Evolutionary conservation across 92 coral and sea anemone species (phyloP).

Genomic region (Montipora capitata): DNA sequence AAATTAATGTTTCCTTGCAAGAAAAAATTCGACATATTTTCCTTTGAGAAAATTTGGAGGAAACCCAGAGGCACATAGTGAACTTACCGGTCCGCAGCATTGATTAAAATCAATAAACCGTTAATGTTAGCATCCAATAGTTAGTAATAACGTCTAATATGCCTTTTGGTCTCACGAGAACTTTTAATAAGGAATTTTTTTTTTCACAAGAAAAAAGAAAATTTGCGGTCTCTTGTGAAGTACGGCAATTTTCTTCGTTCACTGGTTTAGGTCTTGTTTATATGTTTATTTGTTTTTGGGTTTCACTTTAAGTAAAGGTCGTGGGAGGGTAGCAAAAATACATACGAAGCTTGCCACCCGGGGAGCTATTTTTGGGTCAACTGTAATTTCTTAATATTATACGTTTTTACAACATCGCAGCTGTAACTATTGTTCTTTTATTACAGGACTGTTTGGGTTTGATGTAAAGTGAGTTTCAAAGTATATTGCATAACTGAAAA

Average conservation of each 20-base stretch:
- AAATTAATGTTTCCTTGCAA: no score
- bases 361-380: constrained; percentile 13
- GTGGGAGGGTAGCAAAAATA: constrained; percentile 27
- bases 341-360: constrained; percentile 17
- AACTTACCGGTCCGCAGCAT: no score
- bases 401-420: no score
- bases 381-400: no score
- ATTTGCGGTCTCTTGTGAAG: neutral
- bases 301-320: constrained; percentile 15
- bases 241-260: neutral
- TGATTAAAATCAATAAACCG: neutral
- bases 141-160: no score
- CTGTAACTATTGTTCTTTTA: no score
- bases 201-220: neutral
- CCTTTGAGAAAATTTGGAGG: neutral
- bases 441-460: no score
- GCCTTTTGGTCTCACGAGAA: no score
- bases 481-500: no score
- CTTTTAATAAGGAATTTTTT: neutral
- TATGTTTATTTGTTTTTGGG: neutral
- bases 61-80: neutral
- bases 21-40: neutral
- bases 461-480: no score
- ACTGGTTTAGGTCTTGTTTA: neutral
- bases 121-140: neutral